A percentile compares a stretch with the other conserved stretches of the same genome.
These are phyloP conservation scores for Perdix hodgsoniae DNA, from an alignment of 2,797 vertebrate species.

Conservation along the genomic window DNA sequence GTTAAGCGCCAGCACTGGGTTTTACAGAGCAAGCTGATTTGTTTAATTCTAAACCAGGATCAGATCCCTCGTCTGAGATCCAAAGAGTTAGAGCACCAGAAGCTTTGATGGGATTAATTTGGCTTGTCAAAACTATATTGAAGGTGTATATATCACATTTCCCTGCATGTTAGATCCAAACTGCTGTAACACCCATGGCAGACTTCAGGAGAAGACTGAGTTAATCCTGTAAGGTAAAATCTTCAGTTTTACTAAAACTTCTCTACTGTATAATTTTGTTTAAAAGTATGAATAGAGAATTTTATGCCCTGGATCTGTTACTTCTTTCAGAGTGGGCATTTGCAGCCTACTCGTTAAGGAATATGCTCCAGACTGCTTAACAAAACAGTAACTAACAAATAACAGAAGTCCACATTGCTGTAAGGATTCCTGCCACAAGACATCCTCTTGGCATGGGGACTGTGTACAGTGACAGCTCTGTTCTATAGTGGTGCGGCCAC, in stretches of 20 bases:
- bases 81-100: background rate
- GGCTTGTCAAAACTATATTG: background rate
- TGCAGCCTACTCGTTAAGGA: background rate
- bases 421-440: background rate
- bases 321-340: background rate
- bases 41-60: background rate
- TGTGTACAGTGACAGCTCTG: background rate
- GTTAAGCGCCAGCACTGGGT: background rate
- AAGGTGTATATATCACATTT: background rate
- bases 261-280: background rate
- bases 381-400: background rate
- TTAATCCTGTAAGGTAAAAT: background rate
- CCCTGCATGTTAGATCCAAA: background rate
- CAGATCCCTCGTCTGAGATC: background rate
- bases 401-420: background rate
- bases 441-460: background rate
- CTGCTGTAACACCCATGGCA: accelerated
- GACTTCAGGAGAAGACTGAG: background rate
- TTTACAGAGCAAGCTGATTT: background rate
- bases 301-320: background rate
- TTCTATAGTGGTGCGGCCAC: background rate
- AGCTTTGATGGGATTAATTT: background rate
- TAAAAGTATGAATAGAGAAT: background rate
- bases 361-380: background rate
- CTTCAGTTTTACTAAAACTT: accelerated